Conservation (phyloP, 2,888 invertebrate genomes). For the Dascillus cervinus region DNA sequence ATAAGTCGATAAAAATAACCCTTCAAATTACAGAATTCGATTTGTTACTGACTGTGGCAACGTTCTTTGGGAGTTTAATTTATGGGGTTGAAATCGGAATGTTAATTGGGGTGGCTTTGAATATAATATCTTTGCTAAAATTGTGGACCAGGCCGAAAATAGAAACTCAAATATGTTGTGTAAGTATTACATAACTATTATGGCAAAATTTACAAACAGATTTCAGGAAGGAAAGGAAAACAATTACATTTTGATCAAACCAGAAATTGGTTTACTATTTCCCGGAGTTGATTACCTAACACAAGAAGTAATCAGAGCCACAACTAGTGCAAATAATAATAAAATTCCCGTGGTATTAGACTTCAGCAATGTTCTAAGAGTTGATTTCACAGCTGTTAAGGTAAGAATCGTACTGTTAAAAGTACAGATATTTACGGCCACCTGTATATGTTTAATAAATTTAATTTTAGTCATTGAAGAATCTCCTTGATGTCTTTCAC, state of each 20-base stretch:
- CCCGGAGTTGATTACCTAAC: slow-evolving; percentile 61
- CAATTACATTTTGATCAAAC: slow-evolving; percentile 52
- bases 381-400: slow-evolving; percentile 17
- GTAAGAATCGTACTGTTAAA: too few species aligned
- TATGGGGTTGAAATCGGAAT: slow-evolving; percentile 75
- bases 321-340: slow-evolving; percentile 18
- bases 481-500: too few species aligned
- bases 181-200: too few species aligned
- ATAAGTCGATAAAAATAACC: too few species aligned
- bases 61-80: slow-evolving; percentile 60
- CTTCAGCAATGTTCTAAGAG: slow-evolving; percentile 12
- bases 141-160: slow-evolving; percentile 58
- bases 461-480: too few species aligned
- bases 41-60: slow-evolving; percentile 53
- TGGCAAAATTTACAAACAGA: too few species aligned
- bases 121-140: slow-evolving; percentile 57
- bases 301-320: slow-evolving; percentile 48
- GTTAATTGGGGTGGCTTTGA: slow-evolving; percentile 59
- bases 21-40: slow-evolving; percentile 34
- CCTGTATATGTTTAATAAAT: too few species aligned
- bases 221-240: slow-evolving; percentile 42
- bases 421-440: too few species aligned
- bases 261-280: slow-evolving; percentile 62
- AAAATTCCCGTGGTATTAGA: slow-evolving; percentile 11
- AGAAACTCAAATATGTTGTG: slow-evolving; percentile 8